Conservation (phyloP, 2,888 invertebrate species). For the Drosophila phalerata region DNA sequence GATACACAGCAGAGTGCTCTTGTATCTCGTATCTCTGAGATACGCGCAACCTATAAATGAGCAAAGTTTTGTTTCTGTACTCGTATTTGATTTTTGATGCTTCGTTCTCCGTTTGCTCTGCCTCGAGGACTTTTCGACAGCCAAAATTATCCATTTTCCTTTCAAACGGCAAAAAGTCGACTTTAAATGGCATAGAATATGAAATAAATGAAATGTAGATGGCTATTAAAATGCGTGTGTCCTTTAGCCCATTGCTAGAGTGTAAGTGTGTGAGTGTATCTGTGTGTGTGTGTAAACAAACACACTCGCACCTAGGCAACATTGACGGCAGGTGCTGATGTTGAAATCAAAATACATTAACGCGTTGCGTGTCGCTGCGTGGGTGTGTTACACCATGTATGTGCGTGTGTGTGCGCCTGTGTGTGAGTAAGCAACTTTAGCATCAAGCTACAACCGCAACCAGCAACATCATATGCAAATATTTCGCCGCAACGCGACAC, state of each 20-base stretch:
- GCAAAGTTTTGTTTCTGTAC: conserved; percentile 63
- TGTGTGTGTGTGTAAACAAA: too few relatives aligned
- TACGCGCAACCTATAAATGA: conserved; percentile 65
- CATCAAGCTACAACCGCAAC: conserved; percentile 47
- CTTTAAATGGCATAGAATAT: conserved; percentile 61
- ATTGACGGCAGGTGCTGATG: conserved; percentile 56
- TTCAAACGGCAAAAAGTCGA: conserved; percentile 51
- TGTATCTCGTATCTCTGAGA: conserved; percentile 39
- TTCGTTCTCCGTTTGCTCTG: not conserved
- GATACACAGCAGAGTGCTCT: conserved; percentile 30
- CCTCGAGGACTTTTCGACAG: conserved; percentile 24
- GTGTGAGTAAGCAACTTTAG: conserved; percentile 50
- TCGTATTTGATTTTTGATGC: conserved; percentile 60
- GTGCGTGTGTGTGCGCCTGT: conserved; percentile 16
- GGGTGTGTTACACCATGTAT: conserved; percentile 37
- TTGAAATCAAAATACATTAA: conserved; percentile 79
- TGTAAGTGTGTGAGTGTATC: conserved; percentile 24
- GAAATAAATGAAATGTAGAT: conserved; percentile 52
- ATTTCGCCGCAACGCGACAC: conserved; percentile 65
- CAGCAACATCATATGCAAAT: conserved; percentile 70
- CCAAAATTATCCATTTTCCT: conserved; percentile 34
- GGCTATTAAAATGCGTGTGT: conserved; percentile 67
- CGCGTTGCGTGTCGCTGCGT: conserved; percentile 72
- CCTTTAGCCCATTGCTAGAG: conserved; percentile 28
- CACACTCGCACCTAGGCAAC: conserved; percentile 22